Conservation (phyloP, 1,140 invertebrate species). For the Augochlora pura region DNA sequence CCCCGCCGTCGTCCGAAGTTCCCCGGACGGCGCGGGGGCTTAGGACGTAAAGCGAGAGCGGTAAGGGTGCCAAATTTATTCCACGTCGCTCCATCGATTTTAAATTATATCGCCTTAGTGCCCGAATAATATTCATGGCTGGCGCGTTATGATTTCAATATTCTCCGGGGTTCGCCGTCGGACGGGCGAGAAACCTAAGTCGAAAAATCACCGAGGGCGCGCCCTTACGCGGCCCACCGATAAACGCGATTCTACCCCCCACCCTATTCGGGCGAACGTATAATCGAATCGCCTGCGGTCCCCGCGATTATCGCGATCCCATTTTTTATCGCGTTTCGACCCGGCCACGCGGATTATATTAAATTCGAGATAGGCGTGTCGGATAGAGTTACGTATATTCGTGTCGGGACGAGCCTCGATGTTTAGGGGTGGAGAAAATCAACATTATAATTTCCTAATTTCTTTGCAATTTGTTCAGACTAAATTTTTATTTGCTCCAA, state of each 20-base stretch:
- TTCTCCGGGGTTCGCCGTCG: constrained; percentile 58
- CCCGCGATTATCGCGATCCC: constrained; percentile 36
- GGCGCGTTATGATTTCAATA: constrained; percentile 78
- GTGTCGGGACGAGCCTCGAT: not conserved
- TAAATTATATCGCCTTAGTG: constrained; percentile 77
- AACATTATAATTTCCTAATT: too few species aligned
- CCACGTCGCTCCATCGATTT: constrained; percentile 75
- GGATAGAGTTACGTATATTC: not conserved
- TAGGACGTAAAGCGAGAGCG: constrained; percentile 6
- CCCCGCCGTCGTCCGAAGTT: too few species aligned
- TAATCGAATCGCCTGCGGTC: constrained; percentile 50
- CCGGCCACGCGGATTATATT: not conserved
- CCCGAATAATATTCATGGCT: constrained; percentile 77
- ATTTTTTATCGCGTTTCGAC: not conserved
- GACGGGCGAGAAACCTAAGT: constrained; percentile 50
- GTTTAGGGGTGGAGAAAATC: too few species aligned
- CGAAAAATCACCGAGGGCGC: constrained; percentile 74
- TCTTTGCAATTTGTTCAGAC: too few species aligned
- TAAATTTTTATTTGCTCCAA: too few species aligned
- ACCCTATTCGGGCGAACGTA: constrained; percentile 48
- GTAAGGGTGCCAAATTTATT: constrained; percentile 73
- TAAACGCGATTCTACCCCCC: too few species aligned
- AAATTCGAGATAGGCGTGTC: not conserved
- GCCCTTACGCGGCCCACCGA: constrained; percentile 63
- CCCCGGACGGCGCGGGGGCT: not conserved